Evolutionary conservation across 1,140 invertebrate species (phyloP).

Genomic region (Caenorhabditis brenneri): DNA sequence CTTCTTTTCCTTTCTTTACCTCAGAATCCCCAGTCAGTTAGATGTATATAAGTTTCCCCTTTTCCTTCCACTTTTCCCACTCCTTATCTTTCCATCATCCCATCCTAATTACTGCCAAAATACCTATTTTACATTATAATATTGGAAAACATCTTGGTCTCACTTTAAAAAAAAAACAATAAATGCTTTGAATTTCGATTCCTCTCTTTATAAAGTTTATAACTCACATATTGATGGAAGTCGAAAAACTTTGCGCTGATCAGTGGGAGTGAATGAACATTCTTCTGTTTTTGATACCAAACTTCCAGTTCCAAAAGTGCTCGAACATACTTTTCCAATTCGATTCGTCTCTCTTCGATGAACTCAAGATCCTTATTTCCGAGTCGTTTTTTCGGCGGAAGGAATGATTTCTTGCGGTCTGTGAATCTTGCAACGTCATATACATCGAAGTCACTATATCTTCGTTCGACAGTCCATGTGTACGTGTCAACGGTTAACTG

Average conservation of each 20-base stretch:
- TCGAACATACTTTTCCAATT: slow-evolving; percentile 58
- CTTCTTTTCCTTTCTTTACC: background rate
- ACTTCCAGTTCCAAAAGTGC: slow-evolving; percentile 58
- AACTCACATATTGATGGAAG: slow-evolving; percentile 63
- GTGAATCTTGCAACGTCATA: slow-evolving; percentile 55
- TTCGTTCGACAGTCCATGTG: slow-evolving; percentile 57
- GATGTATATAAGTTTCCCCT: slow-evolving; percentile 36
- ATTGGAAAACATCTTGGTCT: slow-evolving; percentile 19
- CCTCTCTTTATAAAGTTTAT: no score
- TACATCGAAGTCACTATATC: slow-evolving; percentile 56
- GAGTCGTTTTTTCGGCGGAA: slow-evolving; percentile 57
- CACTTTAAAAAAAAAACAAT: slow-evolving; percentile 44
- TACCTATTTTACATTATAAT: background rate
- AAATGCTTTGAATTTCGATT: background rate
- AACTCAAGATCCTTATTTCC: slow-evolving; percentile 59
- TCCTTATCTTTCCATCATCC: background rate
- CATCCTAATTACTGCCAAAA: background rate
- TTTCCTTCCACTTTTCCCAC: background rate
- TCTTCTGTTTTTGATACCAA: slow-evolving; percentile 58
- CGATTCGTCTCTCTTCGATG: slow-evolving; percentile 51
- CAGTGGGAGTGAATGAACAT: slow-evolving; percentile 46
- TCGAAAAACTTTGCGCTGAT: slow-evolving; percentile 57
- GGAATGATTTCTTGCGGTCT: slow-evolving; percentile 59
- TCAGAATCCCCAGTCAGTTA: slow-evolving; percentile 6
- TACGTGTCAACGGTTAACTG: slow-evolving; percentile 51